Conservation (phyloP, 2,113 vertebrate genomes). For the Pelobates fuscus region DNA sequence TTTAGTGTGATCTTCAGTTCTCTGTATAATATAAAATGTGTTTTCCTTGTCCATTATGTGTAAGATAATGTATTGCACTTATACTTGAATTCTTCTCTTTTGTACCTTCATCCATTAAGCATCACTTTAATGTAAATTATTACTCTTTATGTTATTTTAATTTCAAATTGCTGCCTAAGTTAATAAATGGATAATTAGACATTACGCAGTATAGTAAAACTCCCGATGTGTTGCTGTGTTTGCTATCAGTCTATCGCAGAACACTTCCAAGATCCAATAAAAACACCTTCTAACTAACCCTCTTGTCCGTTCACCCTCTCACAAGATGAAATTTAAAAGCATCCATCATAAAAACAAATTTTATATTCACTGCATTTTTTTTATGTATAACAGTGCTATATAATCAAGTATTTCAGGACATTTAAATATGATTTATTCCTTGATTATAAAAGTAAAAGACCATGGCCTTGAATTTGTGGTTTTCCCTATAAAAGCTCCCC, state of each 20-base stretch:
- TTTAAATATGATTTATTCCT: too few species aligned
- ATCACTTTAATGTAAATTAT: slow-evolving; percentile 4
- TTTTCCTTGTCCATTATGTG: slow-evolving; percentile 10
- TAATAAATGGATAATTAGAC: slow-evolving; percentile 35
- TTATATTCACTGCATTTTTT: too few species aligned
- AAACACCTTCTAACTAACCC: too few species aligned
- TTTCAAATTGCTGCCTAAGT: slow-evolving; percentile 7
- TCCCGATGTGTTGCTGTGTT: not conserved
- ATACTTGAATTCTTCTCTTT: not conserved
- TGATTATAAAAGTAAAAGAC: too few species aligned
- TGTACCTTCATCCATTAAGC: not conserved
- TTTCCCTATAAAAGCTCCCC: too few species aligned
- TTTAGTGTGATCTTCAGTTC: slow-evolving; percentile 5
- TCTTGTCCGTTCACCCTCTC: too few species aligned
- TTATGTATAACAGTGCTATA: too few species aligned
- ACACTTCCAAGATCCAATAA: too few species aligned
- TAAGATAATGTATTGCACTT: slow-evolving; percentile 3
- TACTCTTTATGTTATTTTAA: slow-evolving; percentile 7
- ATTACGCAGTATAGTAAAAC: not conserved
- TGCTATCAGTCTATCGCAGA: not conserved
- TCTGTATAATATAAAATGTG: slow-evolving; percentile 3
- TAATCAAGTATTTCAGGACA: too few species aligned
- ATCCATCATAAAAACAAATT: too few species aligned
- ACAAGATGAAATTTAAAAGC: too few species aligned
- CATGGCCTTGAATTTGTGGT: too few species aligned